These are phyloP conservation scores for Tineola bisselliella DNA, from an alignment of 2,888 invertebrate species.

Conservation along the genomic window DNA sequence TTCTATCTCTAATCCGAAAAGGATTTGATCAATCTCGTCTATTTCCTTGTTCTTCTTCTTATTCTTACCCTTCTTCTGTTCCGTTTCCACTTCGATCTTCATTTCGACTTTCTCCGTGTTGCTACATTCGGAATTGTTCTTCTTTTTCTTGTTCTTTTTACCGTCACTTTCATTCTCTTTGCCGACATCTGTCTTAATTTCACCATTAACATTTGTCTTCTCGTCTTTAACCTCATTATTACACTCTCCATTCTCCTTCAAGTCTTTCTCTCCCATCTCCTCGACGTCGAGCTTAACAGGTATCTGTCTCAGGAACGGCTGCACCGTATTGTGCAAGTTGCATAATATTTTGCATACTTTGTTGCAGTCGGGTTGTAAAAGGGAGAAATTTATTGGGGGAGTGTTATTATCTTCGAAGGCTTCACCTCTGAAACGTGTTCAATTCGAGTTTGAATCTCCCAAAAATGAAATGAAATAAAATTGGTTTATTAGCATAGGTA, in stretches of 20 bases:
- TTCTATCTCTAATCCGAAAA: background rate
- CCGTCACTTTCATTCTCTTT: background rate
- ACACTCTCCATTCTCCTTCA: conserved; percentile 17
- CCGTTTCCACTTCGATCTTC: background rate
- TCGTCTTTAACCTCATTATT: conserved; percentile 16
- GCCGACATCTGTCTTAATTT: background rate
- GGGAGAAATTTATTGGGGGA: conserved; percentile 20
- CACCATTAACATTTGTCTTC: background rate
- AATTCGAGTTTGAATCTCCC: no score
- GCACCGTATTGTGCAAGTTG: conserved; percentile 30
- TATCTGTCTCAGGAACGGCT: conserved; percentile 21
- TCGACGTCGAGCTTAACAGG: background rate
- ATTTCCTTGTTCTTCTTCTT: background rate
- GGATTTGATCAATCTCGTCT: conserved; percentile 1
- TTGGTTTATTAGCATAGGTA: no score
- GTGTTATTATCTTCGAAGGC: conserved; percentile 25
- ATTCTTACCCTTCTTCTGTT: background rate
- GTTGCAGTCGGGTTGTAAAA: conserved; percentile 21
- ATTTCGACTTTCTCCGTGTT: background rate
- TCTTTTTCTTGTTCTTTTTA: conserved; percentile 1
- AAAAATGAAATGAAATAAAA: no score
- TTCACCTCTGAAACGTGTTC: conserved; percentile 37
- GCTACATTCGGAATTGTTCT: background rate
- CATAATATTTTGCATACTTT: conserved; percentile 38
- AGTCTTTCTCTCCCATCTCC: conserved; percentile 12